These are phyloP conservation scores for Ptychadena robeensis DNA, from an alignment of 2,797 vertebrate species.

Conservation along the genomic window DNA sequence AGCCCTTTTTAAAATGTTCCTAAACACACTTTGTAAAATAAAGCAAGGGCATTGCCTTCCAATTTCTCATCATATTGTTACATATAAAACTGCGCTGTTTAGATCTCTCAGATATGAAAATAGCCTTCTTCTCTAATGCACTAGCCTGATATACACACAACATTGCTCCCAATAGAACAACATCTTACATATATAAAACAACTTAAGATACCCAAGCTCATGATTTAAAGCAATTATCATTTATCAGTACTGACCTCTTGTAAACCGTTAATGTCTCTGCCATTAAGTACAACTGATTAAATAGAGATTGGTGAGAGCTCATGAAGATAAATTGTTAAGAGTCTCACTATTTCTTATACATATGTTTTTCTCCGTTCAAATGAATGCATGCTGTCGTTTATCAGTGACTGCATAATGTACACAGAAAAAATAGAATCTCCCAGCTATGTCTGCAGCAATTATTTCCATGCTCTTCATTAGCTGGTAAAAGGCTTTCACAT, in stretches of 20 bases:
- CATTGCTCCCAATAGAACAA: conserved; percentile 19
- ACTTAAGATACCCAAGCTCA: conserved; percentile 15
- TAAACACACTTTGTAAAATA: too few relatives aligned
- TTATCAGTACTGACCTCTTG: conserved; percentile 51
- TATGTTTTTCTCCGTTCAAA: conserved; percentile 46
- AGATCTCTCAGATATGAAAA: too few relatives aligned
- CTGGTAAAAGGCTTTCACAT: conserved; percentile 25
- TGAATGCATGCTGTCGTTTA: conserved; percentile 43
- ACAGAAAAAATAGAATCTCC: conserved; percentile 45
- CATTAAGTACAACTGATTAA: conserved; percentile 45
- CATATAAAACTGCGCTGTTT: too few relatives aligned
- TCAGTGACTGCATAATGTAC: conserved; percentile 51
- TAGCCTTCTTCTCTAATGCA: background rate
- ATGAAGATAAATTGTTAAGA: conserved; percentile 55
- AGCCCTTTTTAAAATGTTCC: too few relatives aligned
- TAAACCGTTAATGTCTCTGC: conserved; percentile 51
- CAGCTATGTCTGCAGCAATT: conserved; percentile 48
- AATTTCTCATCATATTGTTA: too few relatives aligned
- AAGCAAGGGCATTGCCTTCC: too few relatives aligned
- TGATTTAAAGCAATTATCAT: conserved; percentile 43
- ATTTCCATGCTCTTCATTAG: conserved; percentile 54
- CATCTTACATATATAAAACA: conserved; percentile 34
- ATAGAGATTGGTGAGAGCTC: conserved; percentile 42
- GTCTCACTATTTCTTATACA: conserved; percentile 32
- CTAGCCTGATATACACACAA: background rate